These are phyloP conservation scores for Napeogenes sylphis DNA, from an alignment of 2,888 invertebrate species.

Conservation along the genomic window DNA sequence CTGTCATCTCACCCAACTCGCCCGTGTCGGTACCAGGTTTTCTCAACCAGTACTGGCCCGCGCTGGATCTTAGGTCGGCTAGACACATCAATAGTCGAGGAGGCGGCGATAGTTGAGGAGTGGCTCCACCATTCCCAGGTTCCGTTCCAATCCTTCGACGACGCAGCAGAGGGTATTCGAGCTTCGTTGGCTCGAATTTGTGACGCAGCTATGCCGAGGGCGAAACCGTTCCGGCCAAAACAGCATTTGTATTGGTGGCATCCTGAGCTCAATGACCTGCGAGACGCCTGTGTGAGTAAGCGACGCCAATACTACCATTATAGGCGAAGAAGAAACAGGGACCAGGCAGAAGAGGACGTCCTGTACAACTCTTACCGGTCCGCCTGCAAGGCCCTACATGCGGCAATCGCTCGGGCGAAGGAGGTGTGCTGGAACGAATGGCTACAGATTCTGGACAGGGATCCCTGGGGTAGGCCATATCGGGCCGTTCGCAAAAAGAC, in stretches of 20 bases:
- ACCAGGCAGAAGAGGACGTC: conserved; percentile 1
- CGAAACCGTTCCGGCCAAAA: not conserved
- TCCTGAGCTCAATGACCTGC: conserved; percentile 6
- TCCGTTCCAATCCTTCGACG: not conserved
- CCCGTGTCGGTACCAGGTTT: not conserved
- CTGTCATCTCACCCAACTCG: not conserved
- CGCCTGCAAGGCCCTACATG: conserved; percentile 5
- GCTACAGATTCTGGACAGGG: not conserved
- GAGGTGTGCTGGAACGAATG: conserved; percentile 12
- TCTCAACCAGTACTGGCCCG: too few species aligned
- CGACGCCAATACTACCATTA: conserved; percentile 17
- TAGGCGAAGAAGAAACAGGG: conserved; percentile 9
- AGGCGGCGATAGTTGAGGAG: too few species aligned
- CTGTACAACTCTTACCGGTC: conserved; percentile 8
- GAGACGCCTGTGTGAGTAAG: conserved; percentile 6
- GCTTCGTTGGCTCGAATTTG: conserved; percentile 21
- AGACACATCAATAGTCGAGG: too few species aligned
- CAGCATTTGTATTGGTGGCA: too few species aligned
- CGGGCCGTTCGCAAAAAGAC: too few species aligned
- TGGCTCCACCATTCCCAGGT: not conserved
- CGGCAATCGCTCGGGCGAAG: conserved; percentile 13
- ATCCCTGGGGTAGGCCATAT: too few species aligned
- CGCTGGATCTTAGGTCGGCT: too few species aligned
- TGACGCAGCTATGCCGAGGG: conserved; percentile 20
- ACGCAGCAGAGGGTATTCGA: conserved; percentile 13